phyloP scores from a whole-genome alignment of 2,113 vertebrate species.

The Cinclus mexicanus region DNA sequence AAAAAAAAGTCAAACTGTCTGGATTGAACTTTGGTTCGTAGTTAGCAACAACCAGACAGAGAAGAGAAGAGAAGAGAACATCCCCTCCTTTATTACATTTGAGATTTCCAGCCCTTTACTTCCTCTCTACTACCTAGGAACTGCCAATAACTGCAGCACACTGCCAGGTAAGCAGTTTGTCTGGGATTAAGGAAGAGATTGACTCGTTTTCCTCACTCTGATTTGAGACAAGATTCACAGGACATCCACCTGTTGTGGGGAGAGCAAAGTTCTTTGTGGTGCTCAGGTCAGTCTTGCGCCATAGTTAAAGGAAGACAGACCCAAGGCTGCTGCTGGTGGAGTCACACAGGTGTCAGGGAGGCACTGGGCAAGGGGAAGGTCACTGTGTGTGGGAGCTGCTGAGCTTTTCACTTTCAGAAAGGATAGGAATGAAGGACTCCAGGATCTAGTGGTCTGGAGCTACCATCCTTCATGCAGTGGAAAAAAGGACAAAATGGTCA shows the following conservation, averaged over 20 bases:
- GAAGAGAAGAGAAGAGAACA: neutral
- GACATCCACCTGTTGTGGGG: neutral
- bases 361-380: neutral
- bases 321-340: neutral
- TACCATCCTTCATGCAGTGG: neutral
- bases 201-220: neutral
- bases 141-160: neutral
- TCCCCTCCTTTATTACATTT: neutral
- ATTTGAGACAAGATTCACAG: neutral
- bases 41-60: neutral
- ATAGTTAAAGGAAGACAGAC: neutral
- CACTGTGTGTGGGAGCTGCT: neutral
- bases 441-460: neutral
- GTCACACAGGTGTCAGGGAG: too few relatives aligned
- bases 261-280: neutral
- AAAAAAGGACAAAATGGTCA: neutral
- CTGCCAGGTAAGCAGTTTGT: neutral
- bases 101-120: neutral
- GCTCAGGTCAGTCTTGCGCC: fast-evolving
- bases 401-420: neutral
- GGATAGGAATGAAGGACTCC: neutral
- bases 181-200: neutral
- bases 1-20: neutral
- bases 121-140: neutral
- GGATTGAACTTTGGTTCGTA: neutral